These are phyloP conservation scores for Callaeas wilsoni DNA, from an alignment of 2,113 vertebrate species.

Conservation along the genomic window DNA sequence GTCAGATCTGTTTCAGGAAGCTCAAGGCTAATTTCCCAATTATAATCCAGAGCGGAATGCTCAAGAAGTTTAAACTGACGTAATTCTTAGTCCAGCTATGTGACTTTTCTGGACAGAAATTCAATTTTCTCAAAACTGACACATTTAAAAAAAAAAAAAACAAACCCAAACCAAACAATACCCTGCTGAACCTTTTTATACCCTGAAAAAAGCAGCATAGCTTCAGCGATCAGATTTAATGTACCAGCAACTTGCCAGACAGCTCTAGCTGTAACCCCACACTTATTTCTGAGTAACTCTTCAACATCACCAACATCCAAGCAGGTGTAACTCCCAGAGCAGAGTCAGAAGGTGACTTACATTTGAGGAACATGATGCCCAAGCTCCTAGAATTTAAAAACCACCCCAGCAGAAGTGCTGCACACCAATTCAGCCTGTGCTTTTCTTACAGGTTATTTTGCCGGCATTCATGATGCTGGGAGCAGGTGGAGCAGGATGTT, in stretches of 20 bases:
- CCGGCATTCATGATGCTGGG: slow-evolving; percentile 65
- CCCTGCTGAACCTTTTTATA: not conserved
- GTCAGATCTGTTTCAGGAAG: not conserved
- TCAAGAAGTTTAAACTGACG: not conserved
- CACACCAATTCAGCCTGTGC: not conserved
- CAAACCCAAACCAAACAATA: not conserved
- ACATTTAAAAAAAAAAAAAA: not conserved
- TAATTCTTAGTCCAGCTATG: not conserved
- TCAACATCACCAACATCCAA: not conserved
- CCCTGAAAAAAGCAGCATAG: not conserved
- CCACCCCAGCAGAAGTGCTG: not conserved
- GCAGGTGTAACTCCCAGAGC: not conserved
- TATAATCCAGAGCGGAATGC: not conserved
- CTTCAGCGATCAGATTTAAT: not conserved
- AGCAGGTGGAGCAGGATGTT: slow-evolving; percentile 60
- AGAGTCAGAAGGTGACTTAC: not conserved
- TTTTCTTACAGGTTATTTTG: slow-evolving; percentile 54
- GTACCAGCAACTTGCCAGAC: not conserved
- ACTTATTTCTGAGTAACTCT: not conserved
- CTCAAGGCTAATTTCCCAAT: not conserved
- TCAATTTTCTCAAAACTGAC: not conserved
- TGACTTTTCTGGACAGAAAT: not conserved
- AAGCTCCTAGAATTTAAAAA: not conserved
- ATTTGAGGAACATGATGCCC: not conserved
- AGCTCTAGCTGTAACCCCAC: not conserved